Evolutionary conservation across 2,113 vertebrate genomes (phyloP).

Genomic region (Elaphurus davidianus): DNA sequence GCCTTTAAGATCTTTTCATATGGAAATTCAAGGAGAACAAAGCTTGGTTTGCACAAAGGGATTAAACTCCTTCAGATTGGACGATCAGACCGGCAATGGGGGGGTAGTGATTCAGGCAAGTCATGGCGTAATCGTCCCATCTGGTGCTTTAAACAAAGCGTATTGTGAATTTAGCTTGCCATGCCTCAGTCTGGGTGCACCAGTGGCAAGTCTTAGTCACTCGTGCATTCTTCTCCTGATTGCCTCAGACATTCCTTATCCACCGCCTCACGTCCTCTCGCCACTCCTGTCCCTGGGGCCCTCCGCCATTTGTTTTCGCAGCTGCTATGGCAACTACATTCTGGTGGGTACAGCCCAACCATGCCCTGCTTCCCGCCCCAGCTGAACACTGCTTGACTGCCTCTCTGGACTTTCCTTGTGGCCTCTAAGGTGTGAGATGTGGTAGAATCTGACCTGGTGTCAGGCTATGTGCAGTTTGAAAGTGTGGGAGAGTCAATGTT

Average conservation of each 20-base stretch:
- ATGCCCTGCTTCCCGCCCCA: neutral
- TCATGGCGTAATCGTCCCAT: neutral
- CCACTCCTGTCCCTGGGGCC: neutral
- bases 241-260: neutral
- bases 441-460: neutral
- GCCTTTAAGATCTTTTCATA: neutral
- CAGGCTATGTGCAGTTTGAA: neutral
- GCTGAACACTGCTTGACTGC: neutral
- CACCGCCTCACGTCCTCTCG: neutral
- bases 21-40: neutral
- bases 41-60: neutral
- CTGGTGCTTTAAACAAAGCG: neutral
- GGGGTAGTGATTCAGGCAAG: neutral
- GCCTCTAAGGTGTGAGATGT: neutral
- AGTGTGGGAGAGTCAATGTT: neutral
- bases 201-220: neutral
- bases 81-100: neutral
- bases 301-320: neutral
- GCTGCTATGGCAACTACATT: neutral
- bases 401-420: neutral
- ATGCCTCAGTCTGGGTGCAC: neutral
- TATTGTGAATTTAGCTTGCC: neutral
- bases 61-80: neutral
- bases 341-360: fast-evolving
- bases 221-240: neutral